Evolutionary conservation across 92 coral and sea anemone species (phyloP), one percentile per base, ranked within the genome.

Genomic region (Porites divaricata): DNA sequence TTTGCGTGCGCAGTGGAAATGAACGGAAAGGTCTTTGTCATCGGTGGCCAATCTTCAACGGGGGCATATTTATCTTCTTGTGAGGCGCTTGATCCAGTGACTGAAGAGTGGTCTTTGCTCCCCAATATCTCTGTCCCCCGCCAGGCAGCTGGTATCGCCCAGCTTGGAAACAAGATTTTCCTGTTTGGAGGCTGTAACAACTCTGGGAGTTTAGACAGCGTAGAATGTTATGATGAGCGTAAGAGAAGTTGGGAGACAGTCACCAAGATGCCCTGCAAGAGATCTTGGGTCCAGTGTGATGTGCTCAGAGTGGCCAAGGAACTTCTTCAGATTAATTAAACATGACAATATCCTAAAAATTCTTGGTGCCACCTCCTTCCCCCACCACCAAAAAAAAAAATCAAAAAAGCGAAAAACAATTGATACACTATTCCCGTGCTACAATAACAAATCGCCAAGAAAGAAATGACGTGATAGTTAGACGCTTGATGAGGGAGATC

Each of bases 141-240:
- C 25, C 86, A 83, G 56, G 97, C 97, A 19, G 92, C 94, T 4
- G 93, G 97, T 20, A 76, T 91, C 16, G 79, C 95, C 19, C 85
- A 79, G 51, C 85, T 93, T 66, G 67, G 79, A 75, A 91, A 83
- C 85, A 57, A 76, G 83, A 77, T 93, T 84, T 93, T 85, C 80
- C 77, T 93, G 61, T 83, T 93, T 70, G 97, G 97, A 20, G 97
- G 97, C 12, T 95, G 94, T 63, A 85, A 88, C 21, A 89, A 90
- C 79, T 65, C 85, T 1, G 88, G 92, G 7, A 87, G 89, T 25
- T 22, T 88, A n/a, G 97, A 91, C 75, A 63, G 92, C 22, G 90
- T 93, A 56, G 97, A 88, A 75, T 91, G 90, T 75, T 91, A 77
- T 52, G 93, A 93, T 84, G 81, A 80, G 54, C 81, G 81, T 6